These are phyloP conservation scores for Trilocha varians DNA, from an alignment of 2,888 invertebrate genomes.

Conservation along the genomic window DNA sequence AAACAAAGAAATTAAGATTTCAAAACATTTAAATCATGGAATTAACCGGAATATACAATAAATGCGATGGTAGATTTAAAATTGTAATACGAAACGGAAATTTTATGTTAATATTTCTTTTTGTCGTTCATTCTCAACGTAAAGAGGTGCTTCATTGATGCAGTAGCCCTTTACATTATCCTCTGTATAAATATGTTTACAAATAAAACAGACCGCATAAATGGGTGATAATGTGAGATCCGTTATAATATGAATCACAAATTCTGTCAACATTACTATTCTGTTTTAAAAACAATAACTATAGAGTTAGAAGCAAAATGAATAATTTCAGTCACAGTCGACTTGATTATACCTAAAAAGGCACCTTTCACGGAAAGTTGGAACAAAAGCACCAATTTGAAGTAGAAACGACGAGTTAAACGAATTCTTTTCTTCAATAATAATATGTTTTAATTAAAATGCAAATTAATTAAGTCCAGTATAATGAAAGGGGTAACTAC, in stretches of 20 bases:
- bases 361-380: conserved; percentile 17
- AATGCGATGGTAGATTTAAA: not conserved
- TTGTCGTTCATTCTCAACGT: not conserved
- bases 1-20: not conserved
- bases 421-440: conserved; percentile 41
- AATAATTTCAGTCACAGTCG: not conserved
- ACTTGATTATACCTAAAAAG: conserved; percentile 9
- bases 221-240: not conserved
- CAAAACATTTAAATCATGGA: not conserved
- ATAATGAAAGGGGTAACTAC: conserved; percentile 69
- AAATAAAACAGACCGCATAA: not conserved
- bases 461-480: conserved; percentile 68
- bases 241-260: not conserved
- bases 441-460: conserved; percentile 70
- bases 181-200: not conserved
- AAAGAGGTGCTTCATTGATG: not conserved
- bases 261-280: not conserved
- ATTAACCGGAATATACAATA: not conserved
- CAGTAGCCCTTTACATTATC: conserved; percentile 9
- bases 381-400: conserved; percentile 29
- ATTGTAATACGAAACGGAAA: not conserved
- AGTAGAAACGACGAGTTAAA: conserved; percentile 27
- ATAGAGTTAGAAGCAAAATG: not conserved
- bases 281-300: not conserved
- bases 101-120: not conserved